These are phyloP conservation scores for Dasypolia templi DNA, from an alignment of 2,888 invertebrate genomes.

Conservation along the genomic window DNA sequence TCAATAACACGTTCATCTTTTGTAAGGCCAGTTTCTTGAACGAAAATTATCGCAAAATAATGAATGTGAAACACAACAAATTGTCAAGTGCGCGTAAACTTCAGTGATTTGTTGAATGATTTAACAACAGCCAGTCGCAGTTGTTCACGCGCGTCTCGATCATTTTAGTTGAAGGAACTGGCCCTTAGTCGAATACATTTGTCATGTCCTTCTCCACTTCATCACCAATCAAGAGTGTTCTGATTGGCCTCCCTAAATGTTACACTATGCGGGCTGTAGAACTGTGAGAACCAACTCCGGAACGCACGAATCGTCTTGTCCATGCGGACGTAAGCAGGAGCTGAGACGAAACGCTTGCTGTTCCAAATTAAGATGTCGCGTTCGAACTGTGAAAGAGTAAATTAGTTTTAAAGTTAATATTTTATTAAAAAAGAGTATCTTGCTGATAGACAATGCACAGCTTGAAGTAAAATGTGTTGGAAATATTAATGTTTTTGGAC, in stretches of 20 bases:
- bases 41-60: too few relatives aligned
- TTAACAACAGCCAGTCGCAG: too few relatives aligned
- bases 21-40: too few relatives aligned
- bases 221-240: slow-evolving; percentile 67
- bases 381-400: slow-evolving; percentile 92
- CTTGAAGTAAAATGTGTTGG: too few relatives aligned
- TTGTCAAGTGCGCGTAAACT: too few relatives aligned
- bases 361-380: slow-evolving; percentile 97
- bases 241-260: slow-evolving; percentile 77
- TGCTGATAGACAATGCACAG: not conserved
- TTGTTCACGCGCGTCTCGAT: too few relatives aligned
- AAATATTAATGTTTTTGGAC: too few relatives aligned
- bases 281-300: slow-evolving; percentile 96
- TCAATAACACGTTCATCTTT: not conserved
- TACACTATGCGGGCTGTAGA: slow-evolving; percentile 94
- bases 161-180: not conserved
- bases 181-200: not conserved
- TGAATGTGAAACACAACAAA: too few relatives aligned
- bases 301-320: slow-evolving; percentile 94
- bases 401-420: not conserved
- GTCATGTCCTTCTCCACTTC: not conserved
- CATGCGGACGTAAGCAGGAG: slow-evolving; percentile 93
- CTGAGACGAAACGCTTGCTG: slow-evolving; percentile 93
- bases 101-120: too few relatives aligned
- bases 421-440: not conserved